phyloP scores from a whole-genome alignment of 2,888 invertebrate species.

The Dastarcus helophoroides region DNA sequence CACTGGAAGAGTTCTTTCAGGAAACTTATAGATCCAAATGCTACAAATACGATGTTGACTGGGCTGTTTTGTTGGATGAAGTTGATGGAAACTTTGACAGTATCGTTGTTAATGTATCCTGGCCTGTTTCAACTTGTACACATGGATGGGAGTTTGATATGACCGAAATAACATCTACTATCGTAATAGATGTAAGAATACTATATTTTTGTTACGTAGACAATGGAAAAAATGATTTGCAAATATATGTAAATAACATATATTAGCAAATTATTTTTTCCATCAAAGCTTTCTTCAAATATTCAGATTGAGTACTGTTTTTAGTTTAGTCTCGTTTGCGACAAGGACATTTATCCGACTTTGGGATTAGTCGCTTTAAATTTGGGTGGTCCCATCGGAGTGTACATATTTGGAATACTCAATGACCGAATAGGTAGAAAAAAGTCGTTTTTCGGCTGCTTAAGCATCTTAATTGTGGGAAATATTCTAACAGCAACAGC shows the following conservation, averaged over 20 bases:
- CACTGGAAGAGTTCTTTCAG: conserved; percentile 36
- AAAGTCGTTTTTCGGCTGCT: conserved; percentile 74
- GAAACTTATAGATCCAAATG: conserved; percentile 57
- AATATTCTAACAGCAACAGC: conserved; percentile 72
- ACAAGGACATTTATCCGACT: conserved; percentile 75
- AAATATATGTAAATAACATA: neutral
- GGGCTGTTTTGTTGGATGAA: conserved; percentile 44
- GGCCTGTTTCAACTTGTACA: conserved; percentile 41
- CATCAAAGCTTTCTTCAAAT: neutral
- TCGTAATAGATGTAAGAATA: conserved; percentile 67
- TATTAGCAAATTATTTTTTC: neutral
- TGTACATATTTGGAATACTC: conserved; percentile 73
- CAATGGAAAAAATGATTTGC: neutral
- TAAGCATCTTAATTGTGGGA: conserved; percentile 68
- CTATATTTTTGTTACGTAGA: too few species aligned
- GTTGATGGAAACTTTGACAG: conserved; percentile 21
- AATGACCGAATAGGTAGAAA: conserved; percentile 82
- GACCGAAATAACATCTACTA: conserved; percentile 58
- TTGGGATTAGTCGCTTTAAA: conserved; percentile 77
- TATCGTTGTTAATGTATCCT: conserved; percentile 40
- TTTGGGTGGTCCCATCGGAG: conserved; percentile 80
- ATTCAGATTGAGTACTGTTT: conserved; percentile 24
- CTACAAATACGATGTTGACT: conserved; percentile 59
- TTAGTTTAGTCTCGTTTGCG: conserved; percentile 85
- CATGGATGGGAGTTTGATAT: conserved; percentile 74